These are phyloP conservation scores for Craterocephalus amniculus DNA, from an alignment of 2,797 vertebrate genomes.

Conservation along the genomic window DNA sequence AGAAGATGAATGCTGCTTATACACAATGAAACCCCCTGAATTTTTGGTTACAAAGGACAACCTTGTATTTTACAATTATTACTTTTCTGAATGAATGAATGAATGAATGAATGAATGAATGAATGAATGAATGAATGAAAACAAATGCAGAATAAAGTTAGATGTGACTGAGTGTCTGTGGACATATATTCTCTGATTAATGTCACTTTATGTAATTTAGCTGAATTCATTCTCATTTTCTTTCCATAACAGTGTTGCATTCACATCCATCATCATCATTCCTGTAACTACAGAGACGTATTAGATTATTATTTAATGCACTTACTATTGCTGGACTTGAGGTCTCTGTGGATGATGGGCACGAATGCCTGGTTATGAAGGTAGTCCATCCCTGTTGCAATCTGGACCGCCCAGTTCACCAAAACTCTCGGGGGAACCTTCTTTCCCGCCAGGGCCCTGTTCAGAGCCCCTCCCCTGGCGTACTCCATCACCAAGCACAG, in stretches of 20 bases:
- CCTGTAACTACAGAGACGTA: not conserved
- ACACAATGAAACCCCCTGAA: not conserved
- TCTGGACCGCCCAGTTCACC: constrained; percentile 95
- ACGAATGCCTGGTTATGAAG: constrained; percentile 91
- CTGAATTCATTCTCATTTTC: no score
- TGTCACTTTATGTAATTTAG: no score
- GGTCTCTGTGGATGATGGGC: constrained; percentile 93
- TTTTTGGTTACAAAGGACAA: not conserved
- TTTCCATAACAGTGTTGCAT: not conserved
- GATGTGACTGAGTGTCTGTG: no score
- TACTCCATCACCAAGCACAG: constrained; percentile 95
- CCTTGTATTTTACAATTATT: not conserved
- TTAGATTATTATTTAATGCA: constrained; percentile 44
- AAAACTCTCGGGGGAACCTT: constrained; percentile 90
- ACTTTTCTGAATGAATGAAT: not conserved
- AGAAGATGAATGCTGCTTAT: not conserved
- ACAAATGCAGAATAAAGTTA: not conserved
- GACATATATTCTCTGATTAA: no score
- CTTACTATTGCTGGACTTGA: constrained; percentile 97
- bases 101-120: no score
- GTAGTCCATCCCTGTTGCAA: constrained; percentile 94
- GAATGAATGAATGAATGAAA: no score
- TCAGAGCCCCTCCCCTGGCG: constrained; percentile 90
- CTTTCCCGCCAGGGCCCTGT: constrained; percentile 88
- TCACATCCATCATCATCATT: not conserved